Evolutionary conservation across 2,888 invertebrate genomes (phyloP), one percentile per base, ranked within the genome.

Genomic region (Desoria tigrina): DNA sequence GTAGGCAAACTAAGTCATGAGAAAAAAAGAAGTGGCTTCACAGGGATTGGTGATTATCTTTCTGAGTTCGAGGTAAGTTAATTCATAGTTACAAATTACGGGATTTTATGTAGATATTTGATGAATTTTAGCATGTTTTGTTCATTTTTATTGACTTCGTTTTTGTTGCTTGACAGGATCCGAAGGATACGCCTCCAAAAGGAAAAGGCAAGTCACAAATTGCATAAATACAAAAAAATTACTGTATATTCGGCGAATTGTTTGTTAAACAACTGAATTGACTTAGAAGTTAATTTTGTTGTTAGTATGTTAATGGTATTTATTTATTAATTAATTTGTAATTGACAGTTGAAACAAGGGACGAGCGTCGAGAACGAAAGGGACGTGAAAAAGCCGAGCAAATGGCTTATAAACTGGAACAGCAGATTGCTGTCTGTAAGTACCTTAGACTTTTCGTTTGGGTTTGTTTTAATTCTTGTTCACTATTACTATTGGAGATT

Each of bases 311-410:
- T n/a, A n/a, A n/a, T n/a, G n/a, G n/a, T n/a, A n/a, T n/a, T n/a
- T n/a, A n/a, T n/a, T n/a, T n/a, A n/a, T n/a, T n/a, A n/a, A n/a
- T n/a, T n/a, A n/a, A n/a, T n/a, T n/a, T n/a, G n/a, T n/a, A n/a
- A n/a, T n/a, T n/a, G n/a, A n/a, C n/a, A n/a, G n/a, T n/a, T n/a
- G 98, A 98, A 84, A 98, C 96, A 0, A 85, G 93, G 45, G 97
- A 97, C 78, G 97, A 99, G 81, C 84, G 94, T 0, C 80, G 92
- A 59, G 97, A 97, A 79, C 83, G 96, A 63, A 85, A 94, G 74
- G 85, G 94, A 24, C 85, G 92, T 60, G 97, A 98, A 83, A 86
- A 96, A 72, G 94, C 94, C 0, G 98, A 99, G 81, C 94, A 97
- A 83, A 91, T 93, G 23, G 96, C 97, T 0, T 98, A 98, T 81